Conservation (phyloP, 2,113 vertebrate species). For the Semnornis frantzii region DNA sequence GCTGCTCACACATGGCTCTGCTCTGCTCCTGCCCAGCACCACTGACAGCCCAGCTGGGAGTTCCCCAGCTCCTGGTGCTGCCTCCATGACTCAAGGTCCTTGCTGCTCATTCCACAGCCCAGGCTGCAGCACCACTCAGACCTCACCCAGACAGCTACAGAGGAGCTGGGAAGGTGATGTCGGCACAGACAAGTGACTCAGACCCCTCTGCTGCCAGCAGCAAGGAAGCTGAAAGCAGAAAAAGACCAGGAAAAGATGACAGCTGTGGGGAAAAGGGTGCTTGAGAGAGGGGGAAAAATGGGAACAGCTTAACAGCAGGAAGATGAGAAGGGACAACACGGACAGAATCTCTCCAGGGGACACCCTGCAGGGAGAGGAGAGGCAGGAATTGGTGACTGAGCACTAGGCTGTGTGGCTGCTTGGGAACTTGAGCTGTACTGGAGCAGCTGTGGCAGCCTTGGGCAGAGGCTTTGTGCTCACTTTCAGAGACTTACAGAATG, state of each 20-base stretch:
- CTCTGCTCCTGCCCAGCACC: no score
- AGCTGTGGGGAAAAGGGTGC: not conserved
- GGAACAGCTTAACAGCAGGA: not conserved
- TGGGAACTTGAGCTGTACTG: not conserved
- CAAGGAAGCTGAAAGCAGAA: not conserved
- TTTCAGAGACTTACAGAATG: not conserved
- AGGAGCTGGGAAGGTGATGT: not conserved
- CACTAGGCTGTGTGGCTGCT: not conserved
- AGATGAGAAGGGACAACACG: not conserved
- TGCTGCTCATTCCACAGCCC: no score
- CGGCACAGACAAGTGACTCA: not conserved
- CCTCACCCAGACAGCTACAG: not conserved
- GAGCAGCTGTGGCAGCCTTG: not conserved
- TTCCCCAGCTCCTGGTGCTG: no score
- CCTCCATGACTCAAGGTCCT: no score
- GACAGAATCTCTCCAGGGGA: not conserved
- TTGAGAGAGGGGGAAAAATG: not conserved
- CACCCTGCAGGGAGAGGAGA: not conserved
- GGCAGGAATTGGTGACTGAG: not conserved
- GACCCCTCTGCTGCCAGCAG: not conserved
- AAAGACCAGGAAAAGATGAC: not conserved
- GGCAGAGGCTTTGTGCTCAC: not conserved
- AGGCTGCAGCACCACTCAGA: no score
- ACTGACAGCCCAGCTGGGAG: no score
- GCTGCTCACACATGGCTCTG: no score